phyloP scores from a whole-genome alignment of 2,888 invertebrate genomes.

The Acrobasis consociella region DNA sequence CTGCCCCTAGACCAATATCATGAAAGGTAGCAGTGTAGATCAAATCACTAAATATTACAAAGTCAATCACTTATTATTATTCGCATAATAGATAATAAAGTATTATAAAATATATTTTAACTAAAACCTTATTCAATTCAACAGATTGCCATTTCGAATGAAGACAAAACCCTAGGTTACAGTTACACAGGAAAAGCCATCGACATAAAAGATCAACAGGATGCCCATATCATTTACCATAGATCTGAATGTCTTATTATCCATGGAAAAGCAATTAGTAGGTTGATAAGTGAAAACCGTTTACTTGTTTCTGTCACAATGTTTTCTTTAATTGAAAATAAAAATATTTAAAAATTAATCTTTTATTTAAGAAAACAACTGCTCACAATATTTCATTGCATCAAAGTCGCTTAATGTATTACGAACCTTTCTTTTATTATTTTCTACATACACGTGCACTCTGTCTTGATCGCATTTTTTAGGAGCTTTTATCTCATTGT shows the following conservation, averaged over 20 bases:
- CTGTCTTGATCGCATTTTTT: constrained; percentile 59
- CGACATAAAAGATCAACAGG: background rate
- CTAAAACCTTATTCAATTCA: background rate
- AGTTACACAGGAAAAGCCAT: background rate
- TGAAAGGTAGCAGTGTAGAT: too few species aligned
- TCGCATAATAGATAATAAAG: too few species aligned
- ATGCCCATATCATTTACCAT: background rate
- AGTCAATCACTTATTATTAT: too few species aligned
- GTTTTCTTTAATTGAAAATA: constrained; percentile 1
- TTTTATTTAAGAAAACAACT: constrained; percentile 28
- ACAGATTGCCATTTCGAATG: background rate
- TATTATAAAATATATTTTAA: constrained; percentile 19
- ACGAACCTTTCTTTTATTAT: constrained; percentile 53
- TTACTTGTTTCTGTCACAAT: background rate
- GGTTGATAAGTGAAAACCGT: background rate
- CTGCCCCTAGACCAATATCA: too few species aligned
- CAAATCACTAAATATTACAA: too few species aligned
- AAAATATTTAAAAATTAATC: constrained; percentile 24
- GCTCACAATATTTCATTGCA: constrained; percentile 46
- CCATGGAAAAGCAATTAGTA: constrained; percentile 36
- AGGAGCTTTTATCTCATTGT: constrained; percentile 53
- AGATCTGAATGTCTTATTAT: constrained; percentile 40
- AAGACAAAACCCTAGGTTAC: background rate
- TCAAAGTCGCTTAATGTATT: constrained; percentile 38
- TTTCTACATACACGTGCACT: constrained; percentile 59